phyloP scores from a whole-genome alignment of 2,888 invertebrate species.

The Cantharis nigra region DNA sequence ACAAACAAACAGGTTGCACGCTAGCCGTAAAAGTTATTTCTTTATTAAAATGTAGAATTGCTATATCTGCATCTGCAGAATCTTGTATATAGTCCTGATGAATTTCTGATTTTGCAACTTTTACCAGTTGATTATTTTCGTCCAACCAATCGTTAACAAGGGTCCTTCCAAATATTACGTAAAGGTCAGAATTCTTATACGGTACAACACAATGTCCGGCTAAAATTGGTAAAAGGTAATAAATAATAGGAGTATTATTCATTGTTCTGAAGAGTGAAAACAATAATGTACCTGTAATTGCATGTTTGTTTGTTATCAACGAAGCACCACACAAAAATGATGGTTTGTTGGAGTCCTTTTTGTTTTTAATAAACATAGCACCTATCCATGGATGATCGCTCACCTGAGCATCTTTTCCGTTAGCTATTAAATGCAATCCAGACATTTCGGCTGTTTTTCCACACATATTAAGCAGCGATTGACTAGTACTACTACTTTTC shows the following conservation, averaged over 20 bases:
- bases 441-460: constrained; percentile 40
- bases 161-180: constrained; percentile 42
- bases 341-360: constrained; percentile 32
- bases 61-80: constrained; percentile 62
- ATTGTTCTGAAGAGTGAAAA: neutral
- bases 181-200: neutral
- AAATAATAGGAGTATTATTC: neutral
- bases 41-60: constrained; percentile 60
- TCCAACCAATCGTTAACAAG: constrained; percentile 45
- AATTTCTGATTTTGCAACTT: constrained; percentile 55
- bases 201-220: constrained; percentile 48
- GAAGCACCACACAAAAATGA: constrained; percentile 52
- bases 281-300: constrained; percentile 46
- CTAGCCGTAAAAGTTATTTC: constrained; percentile 59
- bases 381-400: constrained; percentile 53
- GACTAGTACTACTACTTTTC: neutral
- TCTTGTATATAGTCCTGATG: constrained; percentile 63
- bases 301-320: constrained; percentile 47
- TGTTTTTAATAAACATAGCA: constrained; percentile 47
- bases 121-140: constrained; percentile 46
- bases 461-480: constrained; percentile 36
- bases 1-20: constrained; percentile 67
- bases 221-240: constrained; percentile 11
- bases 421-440: constrained; percentile 46
- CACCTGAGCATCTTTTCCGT: constrained; percentile 43